Evolutionary conservation across 2,888 invertebrate species (phyloP).

Genomic region (Hipparchia sbordonii): DNA sequence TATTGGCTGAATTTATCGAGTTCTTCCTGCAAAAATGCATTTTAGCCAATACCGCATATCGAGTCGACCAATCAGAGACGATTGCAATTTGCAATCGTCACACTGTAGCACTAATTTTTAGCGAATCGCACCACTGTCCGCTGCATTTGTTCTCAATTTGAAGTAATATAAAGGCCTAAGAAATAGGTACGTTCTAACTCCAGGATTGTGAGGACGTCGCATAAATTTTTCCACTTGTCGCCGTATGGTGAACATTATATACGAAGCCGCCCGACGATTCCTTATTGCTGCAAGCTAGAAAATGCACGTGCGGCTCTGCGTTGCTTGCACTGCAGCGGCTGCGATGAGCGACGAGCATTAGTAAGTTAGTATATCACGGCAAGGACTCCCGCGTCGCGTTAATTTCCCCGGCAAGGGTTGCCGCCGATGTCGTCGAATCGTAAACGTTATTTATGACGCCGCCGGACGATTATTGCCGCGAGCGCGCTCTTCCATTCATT

Average conservation of each 20-base stretch:
- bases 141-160: too few relatives aligned
- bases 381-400: constrained; percentile 63
- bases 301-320: not conserved
- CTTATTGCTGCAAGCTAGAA: constrained; percentile 25
- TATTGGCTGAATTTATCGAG: too few relatives aligned
- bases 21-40: too few relatives aligned
- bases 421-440: constrained; percentile 64
- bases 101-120: too few relatives aligned
- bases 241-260: constrained; percentile 73
- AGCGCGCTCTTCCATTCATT: constrained; percentile 66
- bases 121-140: too few relatives aligned
- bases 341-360: not conserved
- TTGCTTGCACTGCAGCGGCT: too few relatives aligned
- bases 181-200: too few relatives aligned
- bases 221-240: constrained; percentile 63
- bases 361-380: constrained; percentile 29
- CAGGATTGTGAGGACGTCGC: constrained; percentile 46
- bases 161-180: too few relatives aligned
- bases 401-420: constrained; percentile 56
- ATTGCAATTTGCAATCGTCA: too few relatives aligned
- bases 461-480: constrained; percentile 68
- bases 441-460: constrained; percentile 73
- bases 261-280: constrained; percentile 67
- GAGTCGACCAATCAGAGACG: too few relatives aligned
- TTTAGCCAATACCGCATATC: too few relatives aligned